Evolutionary conservation across 2,888 invertebrate species (phyloP).

Genomic region (Lampropteryx suffumata): DNA sequence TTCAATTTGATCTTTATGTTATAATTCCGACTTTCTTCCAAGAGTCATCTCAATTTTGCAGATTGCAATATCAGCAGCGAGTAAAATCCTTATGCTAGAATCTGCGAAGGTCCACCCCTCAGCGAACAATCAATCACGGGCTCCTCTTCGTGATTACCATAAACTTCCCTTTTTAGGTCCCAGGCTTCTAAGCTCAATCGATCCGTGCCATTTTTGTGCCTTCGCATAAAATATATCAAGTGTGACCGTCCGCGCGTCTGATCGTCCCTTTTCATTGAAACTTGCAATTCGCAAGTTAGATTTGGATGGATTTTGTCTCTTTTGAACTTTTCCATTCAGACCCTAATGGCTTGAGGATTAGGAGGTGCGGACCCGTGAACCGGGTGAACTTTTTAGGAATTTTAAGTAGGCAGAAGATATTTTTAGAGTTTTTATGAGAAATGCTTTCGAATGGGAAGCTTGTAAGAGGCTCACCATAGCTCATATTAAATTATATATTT

Average conservation of each 20-base stretch:
- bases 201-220: constrained; percentile 71
- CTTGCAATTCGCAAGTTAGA: constrained; percentile 72
- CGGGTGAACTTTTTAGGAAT: constrained; percentile 7
- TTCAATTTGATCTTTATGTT: too few species aligned
- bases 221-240: constrained; percentile 63
- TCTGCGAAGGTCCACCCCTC: constrained; percentile 44
- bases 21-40: neutral
- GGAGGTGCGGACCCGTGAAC: constrained; percentile 6
- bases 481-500: too few species aligned
- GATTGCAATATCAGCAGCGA: constrained; percentile 9
- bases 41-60: constrained; percentile 3
- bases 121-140: constrained; percentile 78
- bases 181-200: constrained; percentile 74
- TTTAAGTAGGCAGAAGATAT: constrained; percentile 2
- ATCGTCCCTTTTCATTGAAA: constrained; percentile 74
- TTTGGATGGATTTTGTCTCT: constrained; percentile 60
- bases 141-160: constrained; percentile 77
- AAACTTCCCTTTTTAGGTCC: constrained; percentile 79
- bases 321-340: constrained; percentile 44
- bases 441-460: too few species aligned
- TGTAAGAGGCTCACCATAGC: too few species aligned
- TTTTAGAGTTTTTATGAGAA: neutral
- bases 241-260: constrained; percentile 35
- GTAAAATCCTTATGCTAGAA: constrained; percentile 14
- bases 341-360: constrained; percentile 28